Conservation (phyloP, 2,113 vertebrate species). For the Sphyrna mokarran region DNA sequence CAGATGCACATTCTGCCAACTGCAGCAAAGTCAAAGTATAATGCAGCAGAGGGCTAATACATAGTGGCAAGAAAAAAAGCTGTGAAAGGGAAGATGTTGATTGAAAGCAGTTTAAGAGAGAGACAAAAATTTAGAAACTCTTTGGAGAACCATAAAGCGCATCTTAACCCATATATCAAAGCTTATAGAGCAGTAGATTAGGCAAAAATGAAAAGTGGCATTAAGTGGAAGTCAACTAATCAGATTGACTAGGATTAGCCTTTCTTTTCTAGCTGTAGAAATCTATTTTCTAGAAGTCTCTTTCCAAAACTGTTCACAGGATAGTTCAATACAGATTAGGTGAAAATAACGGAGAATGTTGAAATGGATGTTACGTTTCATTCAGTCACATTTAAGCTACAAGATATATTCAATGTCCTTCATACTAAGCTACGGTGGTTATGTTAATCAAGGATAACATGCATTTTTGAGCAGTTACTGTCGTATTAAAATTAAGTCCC, state of each 20-base stretch:
- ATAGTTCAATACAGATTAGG: neutral
- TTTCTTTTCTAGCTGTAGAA: neutral
- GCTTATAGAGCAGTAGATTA: neutral
- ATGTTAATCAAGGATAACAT: slow-evolving; percentile 1
- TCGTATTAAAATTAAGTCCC: neutral
- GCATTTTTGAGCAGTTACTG: neutral
- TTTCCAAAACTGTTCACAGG: neutral
- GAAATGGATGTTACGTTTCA: neutral
- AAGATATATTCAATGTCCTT: neutral
- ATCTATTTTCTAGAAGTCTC: neutral
- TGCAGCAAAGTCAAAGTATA: neutral
- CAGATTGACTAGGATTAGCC: neutral
- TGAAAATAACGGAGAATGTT: neutral
- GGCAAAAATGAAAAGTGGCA: neutral
- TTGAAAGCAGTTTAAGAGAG: neutral
- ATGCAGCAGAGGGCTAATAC: neutral
- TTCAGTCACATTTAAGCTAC: neutral
- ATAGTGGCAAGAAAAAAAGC: neutral
- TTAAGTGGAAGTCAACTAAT: neutral
- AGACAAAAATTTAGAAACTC: neutral
- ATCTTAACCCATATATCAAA: neutral
- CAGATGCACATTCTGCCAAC: neutral
- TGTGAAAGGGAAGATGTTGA: neutral
- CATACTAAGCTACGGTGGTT: neutral
- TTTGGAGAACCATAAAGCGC: neutral